Evolutionary conservation across 2,888 invertebrate genomes (phyloP), one percentile per base, ranked within the genome.

Genomic region (Conomelus anceps): DNA sequence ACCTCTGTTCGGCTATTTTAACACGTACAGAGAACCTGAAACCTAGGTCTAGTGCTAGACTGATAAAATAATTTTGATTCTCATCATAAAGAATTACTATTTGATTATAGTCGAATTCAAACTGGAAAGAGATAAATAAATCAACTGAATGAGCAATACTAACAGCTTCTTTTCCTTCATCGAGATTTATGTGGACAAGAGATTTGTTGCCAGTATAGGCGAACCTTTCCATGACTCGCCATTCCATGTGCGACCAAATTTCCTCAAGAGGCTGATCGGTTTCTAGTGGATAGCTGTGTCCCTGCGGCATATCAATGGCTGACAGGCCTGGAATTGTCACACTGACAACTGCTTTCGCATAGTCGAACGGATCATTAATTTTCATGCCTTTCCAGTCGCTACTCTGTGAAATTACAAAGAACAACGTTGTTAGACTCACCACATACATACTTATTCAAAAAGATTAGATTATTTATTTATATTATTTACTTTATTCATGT

Each of bases 321-420:
- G 94, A 93, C 1, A 96, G 94, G 63, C 97, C 97, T 93, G 97
- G 96, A 87, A 97, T 94, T 87, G 95, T 95, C 17, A 97, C 93
- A 84, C 95, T 95, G 22, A 97, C 95, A 1, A 96, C 94, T 41
- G 95, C 96, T 93, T 96, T 95, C n/a, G 97, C 96, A 87, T 96
- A 94, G 90, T 95, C 94, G 92, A 97, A 97, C 0, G 97, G 97
- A 93, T 96, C 95, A 6, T 93, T 93, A 84, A 97, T 94, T 89
- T 94, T 94, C 91, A 97, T 93, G 20, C 96, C 97, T 91, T 94
- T 93, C 97, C 97, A 97, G 13, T 87, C 88, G 34, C 88, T 85
- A 6, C 23, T 87, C 89, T 90, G 87, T 24, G 86, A 24, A 41
- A 41, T n/a, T n/a, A n/a, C n/a, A 6, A 17, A 41, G 26, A 11